Evolutionary conservation across 2,888 invertebrate species (phyloP).

Genomic region (Chesias legatella): DNA sequence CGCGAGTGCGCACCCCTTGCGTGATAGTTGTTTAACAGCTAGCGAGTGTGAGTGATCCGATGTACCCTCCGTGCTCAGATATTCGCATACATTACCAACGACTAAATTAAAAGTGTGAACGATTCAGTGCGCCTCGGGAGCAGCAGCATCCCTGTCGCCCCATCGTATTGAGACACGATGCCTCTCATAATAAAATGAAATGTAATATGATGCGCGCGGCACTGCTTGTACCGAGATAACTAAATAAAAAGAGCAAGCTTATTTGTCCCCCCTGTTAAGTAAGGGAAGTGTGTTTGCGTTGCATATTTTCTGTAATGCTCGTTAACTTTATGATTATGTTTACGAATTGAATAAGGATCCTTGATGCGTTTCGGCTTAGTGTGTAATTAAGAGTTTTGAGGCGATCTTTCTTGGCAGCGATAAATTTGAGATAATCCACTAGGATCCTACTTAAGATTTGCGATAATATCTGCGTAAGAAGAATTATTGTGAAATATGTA

Average conservation of each 20-base stretch:
- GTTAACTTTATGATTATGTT: conserved; percentile 20
- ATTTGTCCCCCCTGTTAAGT: conserved; percentile 55
- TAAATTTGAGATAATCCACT: too few species aligned
- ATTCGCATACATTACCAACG: conserved; percentile 76
- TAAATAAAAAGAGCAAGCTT: conserved; percentile 59
- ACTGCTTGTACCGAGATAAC: conserved; percentile 64
- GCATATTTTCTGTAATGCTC: conserved; percentile 20
- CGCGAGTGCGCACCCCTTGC: conserved; percentile 57
- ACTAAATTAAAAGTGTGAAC: conserved; percentile 80
- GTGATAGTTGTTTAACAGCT: conserved; percentile 75
- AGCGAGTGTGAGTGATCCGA: conserved; percentile 53
- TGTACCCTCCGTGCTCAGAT: conserved; percentile 57
- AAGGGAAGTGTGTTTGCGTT: conserved; percentile 44
- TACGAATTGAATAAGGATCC: conserved; percentile 12
- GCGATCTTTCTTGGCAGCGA: conserved; percentile 3
- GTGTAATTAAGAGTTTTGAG: conserved; percentile 12
- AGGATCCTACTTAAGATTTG: too few species aligned
- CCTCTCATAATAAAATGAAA: conserved; percentile 69
- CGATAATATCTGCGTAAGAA: too few species aligned
- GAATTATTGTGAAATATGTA: too few species aligned
- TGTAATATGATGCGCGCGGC: conserved; percentile 74
- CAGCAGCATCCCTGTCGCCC: conserved; percentile 28
- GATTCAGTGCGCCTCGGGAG: conserved; percentile 59
- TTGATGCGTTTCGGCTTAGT: conserved; percentile 12
- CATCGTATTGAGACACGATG: conserved; percentile 48